phyloP scores from a whole-genome alignment of 2,888 invertebrate species.

The Agrotis puta region DNA sequence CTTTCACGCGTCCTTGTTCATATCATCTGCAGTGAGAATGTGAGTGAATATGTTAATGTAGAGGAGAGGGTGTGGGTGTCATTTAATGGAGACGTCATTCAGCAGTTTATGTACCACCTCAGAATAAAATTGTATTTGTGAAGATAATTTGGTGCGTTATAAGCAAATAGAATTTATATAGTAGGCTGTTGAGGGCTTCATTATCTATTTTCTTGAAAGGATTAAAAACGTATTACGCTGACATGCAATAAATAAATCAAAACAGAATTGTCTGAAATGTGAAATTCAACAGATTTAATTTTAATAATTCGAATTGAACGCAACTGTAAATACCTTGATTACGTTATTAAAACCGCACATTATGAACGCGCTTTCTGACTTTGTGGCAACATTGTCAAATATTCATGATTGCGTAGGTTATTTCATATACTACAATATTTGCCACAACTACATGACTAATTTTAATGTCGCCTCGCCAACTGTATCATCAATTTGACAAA shows the following conservation, averaged over 20 bases:
- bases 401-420: not conserved
- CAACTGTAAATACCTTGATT: not conserved
- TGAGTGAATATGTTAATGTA: slow-evolving; percentile 18
- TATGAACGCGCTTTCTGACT: not conserved
- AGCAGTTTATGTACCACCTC: not conserved
- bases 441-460: too few relatives aligned
- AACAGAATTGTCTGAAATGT: too few relatives aligned
- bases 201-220: too few relatives aligned
- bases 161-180: slow-evolving; percentile 8
- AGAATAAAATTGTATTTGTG: not conserved
- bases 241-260: too few relatives aligned
- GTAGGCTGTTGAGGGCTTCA: too few relatives aligned
- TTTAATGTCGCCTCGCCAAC: not conserved
- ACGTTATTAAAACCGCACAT: not conserved
- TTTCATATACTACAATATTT: not conserved
- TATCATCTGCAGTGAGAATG: slow-evolving; percentile 1
- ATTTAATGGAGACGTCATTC: slow-evolving; percentile 17
- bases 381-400: not conserved
- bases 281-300: too few relatives aligned
- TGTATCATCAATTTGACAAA: not conserved
- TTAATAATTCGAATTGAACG: too few relatives aligned
- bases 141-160: not conserved
- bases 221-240: too few relatives aligned
- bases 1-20: slow-evolving; percentile 1
- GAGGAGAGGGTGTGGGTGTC: not conserved